Conservation (phyloP, 1,140 invertebrate genomes). For the Monochamus saltuarius region DNA sequence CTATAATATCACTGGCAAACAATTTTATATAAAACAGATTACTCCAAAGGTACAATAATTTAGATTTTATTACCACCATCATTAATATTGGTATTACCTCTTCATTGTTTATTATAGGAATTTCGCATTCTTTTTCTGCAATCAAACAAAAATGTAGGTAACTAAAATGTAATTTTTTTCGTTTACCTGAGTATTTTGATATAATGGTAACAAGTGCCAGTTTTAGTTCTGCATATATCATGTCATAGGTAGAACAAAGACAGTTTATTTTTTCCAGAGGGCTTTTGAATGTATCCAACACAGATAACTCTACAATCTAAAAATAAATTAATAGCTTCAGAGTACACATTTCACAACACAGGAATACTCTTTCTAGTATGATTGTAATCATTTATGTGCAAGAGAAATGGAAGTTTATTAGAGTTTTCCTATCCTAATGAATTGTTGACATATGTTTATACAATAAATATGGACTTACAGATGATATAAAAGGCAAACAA, state of each 20-base stretch:
- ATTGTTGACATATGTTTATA: constrained; percentile 13
- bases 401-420: no score
- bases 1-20: constrained; percentile 29
- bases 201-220: constrained; percentile 38
- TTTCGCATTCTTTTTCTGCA: constrained; percentile 39
- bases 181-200: constrained; percentile 36
- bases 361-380: no score
- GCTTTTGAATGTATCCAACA: constrained; percentile 37
- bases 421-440: no score
- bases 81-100: constrained; percentile 40
- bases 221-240: constrained; percentile 47
- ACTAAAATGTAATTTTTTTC: constrained; percentile 13
- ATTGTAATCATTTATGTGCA: no score
- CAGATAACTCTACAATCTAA: constrained; percentile 46
- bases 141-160: constrained; percentile 17
- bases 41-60: constrained; percentile 38
- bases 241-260: constrained; percentile 40
- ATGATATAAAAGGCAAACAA: constrained; percentile 32
- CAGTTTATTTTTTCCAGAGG: constrained; percentile 44
- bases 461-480: constrained; percentile 34
- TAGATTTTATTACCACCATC: constrained; percentile 40
- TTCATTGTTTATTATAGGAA: constrained; percentile 42
- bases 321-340: no score
- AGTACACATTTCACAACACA: no score
- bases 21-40: constrained; percentile 42